Percentiles rank a stretch among this genome's conserved stretches.
Evolutionary conservation across 2,113 vertebrate genomes (phyloP).

Genomic region (Odocoileus virginianus): DNA sequence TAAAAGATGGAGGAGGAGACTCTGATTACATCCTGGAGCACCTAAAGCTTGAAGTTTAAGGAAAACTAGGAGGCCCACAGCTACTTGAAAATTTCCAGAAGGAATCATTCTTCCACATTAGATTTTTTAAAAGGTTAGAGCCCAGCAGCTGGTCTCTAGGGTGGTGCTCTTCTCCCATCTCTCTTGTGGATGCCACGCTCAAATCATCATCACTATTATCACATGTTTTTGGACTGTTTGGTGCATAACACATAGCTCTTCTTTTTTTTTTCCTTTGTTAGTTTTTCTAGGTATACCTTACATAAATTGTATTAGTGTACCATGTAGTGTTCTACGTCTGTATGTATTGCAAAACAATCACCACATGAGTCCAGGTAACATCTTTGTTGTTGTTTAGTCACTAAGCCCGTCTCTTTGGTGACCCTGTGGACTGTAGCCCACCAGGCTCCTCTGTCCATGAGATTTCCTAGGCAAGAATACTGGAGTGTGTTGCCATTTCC

Average conservation of each 20-base stretch:
- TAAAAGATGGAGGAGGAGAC: background rate
- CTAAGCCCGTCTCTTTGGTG: background rate
- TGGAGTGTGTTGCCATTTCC: background rate
- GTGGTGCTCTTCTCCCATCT: background rate
- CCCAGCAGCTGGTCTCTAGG: background rate
- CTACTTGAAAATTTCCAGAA: slow-evolving; percentile 18
- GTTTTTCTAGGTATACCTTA: background rate
- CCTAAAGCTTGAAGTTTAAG: slow-evolving; percentile 24
- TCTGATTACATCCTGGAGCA: background rate
- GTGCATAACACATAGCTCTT: background rate
- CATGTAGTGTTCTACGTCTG: background rate
- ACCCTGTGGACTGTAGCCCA: background rate
- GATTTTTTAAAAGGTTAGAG: background rate
- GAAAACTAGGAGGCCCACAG: background rate
- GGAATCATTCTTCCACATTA: background rate
- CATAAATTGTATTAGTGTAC: background rate
- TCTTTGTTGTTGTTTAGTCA: background rate
- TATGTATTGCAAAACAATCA: background rate
- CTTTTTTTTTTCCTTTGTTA: background rate
- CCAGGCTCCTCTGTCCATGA: background rate
- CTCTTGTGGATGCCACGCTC: background rate
- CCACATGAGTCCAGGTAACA: background rate
- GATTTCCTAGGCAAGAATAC: background rate
- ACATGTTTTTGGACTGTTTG: background rate
- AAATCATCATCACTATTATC: background rate